Evolutionary conservation across 1,140 invertebrate genomes (phyloP), one percentile per base, ranked within the genome.

Genomic region (Aphelenchoides avenae): DNA sequence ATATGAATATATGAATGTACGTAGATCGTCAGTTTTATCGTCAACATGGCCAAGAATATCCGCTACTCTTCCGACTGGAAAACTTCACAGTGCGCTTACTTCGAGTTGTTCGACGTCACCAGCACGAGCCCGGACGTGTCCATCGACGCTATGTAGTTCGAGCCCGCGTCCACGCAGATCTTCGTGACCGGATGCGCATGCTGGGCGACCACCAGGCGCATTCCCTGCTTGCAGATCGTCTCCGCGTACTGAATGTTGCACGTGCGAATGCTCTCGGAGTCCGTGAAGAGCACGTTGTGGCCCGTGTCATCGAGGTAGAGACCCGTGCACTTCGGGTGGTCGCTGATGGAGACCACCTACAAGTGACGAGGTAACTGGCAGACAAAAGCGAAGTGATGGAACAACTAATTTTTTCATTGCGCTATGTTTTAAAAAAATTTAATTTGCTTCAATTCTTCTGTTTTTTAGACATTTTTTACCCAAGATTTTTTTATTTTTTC

Each of bases 191-290:
- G 58, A 33, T 22, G 20, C 7, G 59, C 24, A 36, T 61, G 62
- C 40, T 50, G 31, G 36, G 58, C 58, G n/a, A 36, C n/a, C 22
- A 61, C 36, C 13, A 61, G 29, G 20, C 58, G 40, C 48, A 61
- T 59, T 13, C 58, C 58, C 11, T 61, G 31, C 5, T 41, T 18
- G 49, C 58, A 61, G 18, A 61, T 44, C 30, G 58, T 27, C 36
- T 61, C 58, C 7, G 58, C 58, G 37, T 61, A 61, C 5, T 24
- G 13, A 0, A 61, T 37, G 46, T 61, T 52, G 40, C 57, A 61
- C 5, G 39, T 26, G 41, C 61, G 62, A 20, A 63, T 20, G 15
- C 57, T 50, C 26, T 61, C 58, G 9, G 6, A 15, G 27, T 61
- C 58, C 11, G 18, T 47, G 31, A 61, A 61, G 7, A 52, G 20